Percentiles rank a stretch among this genome's conserved stretches.
Evolutionary conservation across 2,888 invertebrate species (phyloP).

Genomic region (Melieria picta): DNA sequence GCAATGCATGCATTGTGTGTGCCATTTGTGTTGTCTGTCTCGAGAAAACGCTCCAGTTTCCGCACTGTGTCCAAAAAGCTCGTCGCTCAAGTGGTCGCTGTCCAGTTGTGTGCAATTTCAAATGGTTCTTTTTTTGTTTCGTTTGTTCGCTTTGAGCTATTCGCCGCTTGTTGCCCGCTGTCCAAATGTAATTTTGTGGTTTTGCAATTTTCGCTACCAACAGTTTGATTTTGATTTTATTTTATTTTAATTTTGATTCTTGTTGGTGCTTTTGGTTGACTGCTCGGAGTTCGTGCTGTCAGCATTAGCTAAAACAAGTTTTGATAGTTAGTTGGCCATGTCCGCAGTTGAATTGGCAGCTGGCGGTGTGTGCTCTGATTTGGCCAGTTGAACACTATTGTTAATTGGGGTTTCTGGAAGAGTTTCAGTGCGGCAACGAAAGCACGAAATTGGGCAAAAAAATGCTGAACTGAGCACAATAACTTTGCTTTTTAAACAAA

Average conservation of each 20-base stretch:
- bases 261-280: background rate
- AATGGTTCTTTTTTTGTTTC: background rate
- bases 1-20: too few relatives aligned
- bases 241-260: background rate
- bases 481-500: too few relatives aligned
- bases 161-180: background rate
- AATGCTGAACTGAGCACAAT: too few relatives aligned
- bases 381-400: background rate
- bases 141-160: background rate
- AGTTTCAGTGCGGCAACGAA: background rate
- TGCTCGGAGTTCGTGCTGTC: background rate
- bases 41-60: background rate
- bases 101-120: conserved; percentile 7
- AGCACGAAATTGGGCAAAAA: too few relatives aligned
- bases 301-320: background rate
- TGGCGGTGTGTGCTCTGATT: background rate
- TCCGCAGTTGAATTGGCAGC: background rate
- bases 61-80: background rate
- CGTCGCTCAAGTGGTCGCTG: background rate
- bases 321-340: background rate
- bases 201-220: conserved; percentile 14
- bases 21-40: background rate
- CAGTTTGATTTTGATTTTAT: background rate
- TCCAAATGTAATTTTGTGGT: conserved; percentile 18
- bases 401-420: background rate